phyloP scores from a whole-genome alignment of 2,113 vertebrate genomes.

The Alethe castanea region DNA sequence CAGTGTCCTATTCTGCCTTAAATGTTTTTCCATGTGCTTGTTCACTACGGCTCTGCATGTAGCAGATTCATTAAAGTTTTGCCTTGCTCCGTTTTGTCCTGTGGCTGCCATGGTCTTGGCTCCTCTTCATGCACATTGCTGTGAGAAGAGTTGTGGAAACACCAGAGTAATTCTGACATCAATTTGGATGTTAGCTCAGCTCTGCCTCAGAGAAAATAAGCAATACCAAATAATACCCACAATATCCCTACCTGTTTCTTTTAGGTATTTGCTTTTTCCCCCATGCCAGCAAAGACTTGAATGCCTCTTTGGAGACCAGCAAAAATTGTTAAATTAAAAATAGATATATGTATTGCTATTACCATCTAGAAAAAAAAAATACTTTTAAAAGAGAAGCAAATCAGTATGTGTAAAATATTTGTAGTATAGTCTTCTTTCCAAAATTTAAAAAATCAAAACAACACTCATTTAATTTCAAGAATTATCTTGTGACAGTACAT shows the following conservation, averaged over 20 bases:
- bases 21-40: background rate
- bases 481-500: background rate
- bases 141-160: background rate
- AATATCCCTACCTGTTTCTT: background rate
- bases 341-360: background rate
- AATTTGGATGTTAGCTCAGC: background rate
- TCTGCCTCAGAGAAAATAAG: background rate
- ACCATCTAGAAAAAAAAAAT: background rate
- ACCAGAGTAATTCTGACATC: background rate
- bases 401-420: background rate
- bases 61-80: background rate
- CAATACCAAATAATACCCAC: background rate
- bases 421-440: constrained; percentile 20
- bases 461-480: background rate
- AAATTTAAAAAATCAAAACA: constrained; percentile 12
- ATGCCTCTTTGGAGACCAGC: background rate
- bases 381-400: background rate
- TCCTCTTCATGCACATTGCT: background rate
- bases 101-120: background rate
- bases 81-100: background rate
- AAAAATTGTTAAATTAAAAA: background rate
- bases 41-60: background rate
- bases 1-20: background rate
- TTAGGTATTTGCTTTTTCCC: background rate
- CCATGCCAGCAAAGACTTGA: background rate